Percentiles rank a stretch among this genome's conserved stretches.
Evolutionary conservation across 2,888 invertebrate species (phyloP).

Genomic region (Scaptomyza polygonia): DNA sequence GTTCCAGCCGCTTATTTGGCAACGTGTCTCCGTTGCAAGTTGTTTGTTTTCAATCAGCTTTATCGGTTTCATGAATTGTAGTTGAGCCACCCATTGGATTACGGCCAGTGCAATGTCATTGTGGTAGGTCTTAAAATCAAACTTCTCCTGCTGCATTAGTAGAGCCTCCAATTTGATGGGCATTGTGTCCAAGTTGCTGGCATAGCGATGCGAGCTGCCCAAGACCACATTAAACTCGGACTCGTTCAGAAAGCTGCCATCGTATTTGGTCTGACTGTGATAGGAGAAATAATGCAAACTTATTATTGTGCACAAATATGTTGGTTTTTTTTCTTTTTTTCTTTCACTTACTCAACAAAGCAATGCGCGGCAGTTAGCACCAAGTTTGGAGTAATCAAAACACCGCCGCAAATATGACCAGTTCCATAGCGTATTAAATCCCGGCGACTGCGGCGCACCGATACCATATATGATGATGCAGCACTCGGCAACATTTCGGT

Average conservation of each 20-base stretch:
- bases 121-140: slow-evolving; percentile 12
- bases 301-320: background rate
- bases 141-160: background rate
- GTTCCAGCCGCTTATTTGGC: slow-evolving; percentile 24
- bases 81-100: background rate
- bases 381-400: slow-evolving; percentile 2
- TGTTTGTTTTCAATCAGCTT: background rate
- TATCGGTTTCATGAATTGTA: background rate
- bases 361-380: slow-evolving; percentile 33
- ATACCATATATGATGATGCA: background rate
- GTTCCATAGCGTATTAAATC: background rate
- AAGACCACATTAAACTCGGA: slow-evolving; percentile 10
- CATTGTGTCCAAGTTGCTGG: background rate
- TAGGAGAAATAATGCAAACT: background rate
- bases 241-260: slow-evolving; percentile 14
- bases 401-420: slow-evolving; percentile 28
- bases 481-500: background rate
- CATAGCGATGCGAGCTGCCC: slow-evolving; percentile 67
- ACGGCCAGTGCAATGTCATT: slow-evolving; percentile 24
- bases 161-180: background rate
- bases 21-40: background rate
- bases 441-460: slow-evolving; percentile 10
- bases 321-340: background rate
- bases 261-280: slow-evolving; percentile 10
- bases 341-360: slow-evolving; percentile 31